Evolutionary conservation across 2,888 invertebrate species (phyloP), one percentile per base, ranked within the genome.

Genomic region (Brachylomia viminalis): DNA sequence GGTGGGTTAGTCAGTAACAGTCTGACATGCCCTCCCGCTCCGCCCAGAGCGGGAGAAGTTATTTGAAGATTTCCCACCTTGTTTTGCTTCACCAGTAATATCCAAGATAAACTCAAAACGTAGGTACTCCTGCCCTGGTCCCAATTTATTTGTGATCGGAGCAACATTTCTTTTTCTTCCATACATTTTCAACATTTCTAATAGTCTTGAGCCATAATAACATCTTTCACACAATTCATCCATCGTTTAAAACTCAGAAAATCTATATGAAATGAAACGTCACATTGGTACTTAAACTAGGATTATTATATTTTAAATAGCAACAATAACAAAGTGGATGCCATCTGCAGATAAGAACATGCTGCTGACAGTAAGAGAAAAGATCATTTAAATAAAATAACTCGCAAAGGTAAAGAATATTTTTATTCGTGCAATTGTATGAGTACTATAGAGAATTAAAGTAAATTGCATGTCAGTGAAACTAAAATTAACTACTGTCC

Each of bases 401-500:
- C 13, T 1, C 2, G 33, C 38, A 38, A 59, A 67, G 38, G 23
- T 61, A 66, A 59, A 69, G 15, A 47, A 75, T 52, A 68, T 38
- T 78, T 69, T 82, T 33, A 67, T 70, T 58, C 69, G 2, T 38
- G 58, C 38, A 56, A 58, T 56, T 58, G 45, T 47, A 56, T 15
- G 33, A 69, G 23, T 61, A 59, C 59, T 77, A 70, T 83, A 83
- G 73, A 76, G 68, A 73, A 76, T 74, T 69, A 66, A 81, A 81
- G 54, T 59, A 72, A 84, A 84, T 76, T 81, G 65, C 33, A 76
- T 78, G 84, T 84, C 81, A 65, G 78, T 64, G 71, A 71, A 69
- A 80, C 77, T 72, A 74, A 69, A 84, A 84, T 61, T 81, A 77
- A 75, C 75, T 71, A 77, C 71, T 56, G 69, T 72, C 58, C 30